Percentiles rank a stretch among this genome's conserved stretches.
These are phyloP conservation scores for Drosophila nikananu DNA, from an alignment of 1,140 invertebrate genomes.

Conservation along the genomic window DNA sequence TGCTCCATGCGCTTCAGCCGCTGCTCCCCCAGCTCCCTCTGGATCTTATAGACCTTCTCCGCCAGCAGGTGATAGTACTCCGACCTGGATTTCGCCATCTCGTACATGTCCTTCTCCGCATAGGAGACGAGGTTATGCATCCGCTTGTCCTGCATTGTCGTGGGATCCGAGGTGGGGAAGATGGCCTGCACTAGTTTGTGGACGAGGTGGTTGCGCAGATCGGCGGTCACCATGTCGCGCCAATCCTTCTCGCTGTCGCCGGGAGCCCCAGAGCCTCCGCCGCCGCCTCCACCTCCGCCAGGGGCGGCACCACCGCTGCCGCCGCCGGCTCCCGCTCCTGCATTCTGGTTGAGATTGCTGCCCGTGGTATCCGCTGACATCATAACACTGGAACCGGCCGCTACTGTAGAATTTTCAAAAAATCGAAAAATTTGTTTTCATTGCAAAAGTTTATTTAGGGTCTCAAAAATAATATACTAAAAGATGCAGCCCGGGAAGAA, in stretches of 20 bases:
- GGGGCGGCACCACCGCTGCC: not conserved
- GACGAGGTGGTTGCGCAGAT: slow-evolving; percentile 99
- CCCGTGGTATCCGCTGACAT: slow-evolving; percentile 73
- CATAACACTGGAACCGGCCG: slow-evolving; percentile 49
- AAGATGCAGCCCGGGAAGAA: too few relatives aligned
- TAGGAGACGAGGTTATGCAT: slow-evolving; percentile 99
- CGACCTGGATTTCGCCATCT: slow-evolving; percentile 97
- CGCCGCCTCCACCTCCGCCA: not conserved
- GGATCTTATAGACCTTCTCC: slow-evolving; percentile 99
- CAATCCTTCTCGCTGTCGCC: slow-evolving; percentile 93
- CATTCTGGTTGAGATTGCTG: slow-evolving; percentile 34
- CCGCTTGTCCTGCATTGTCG: slow-evolving; percentile 96
- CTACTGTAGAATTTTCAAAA: too few relatives aligned
- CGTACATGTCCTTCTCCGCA: slow-evolving; percentile 99
- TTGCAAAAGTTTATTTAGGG: too few relatives aligned
- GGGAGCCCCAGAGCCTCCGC: slow-evolving; percentile 19
- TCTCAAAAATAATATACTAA: too few relatives aligned
- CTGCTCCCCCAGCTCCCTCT: slow-evolving; percentile 97
- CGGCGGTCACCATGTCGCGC: slow-evolving; percentile 98
- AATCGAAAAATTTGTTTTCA: too few relatives aligned
- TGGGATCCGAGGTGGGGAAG: slow-evolving; percentile 97
- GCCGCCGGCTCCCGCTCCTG: slow-evolving; percentile 24
- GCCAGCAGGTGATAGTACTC: slow-evolving; percentile 99
- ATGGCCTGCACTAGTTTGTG: slow-evolving; percentile 99
- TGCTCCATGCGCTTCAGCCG: slow-evolving; percentile 94